Base-by-base conservation (phyloP, 2,113 vertebrate genomes). In the Pungitius pungitius region DNA sequence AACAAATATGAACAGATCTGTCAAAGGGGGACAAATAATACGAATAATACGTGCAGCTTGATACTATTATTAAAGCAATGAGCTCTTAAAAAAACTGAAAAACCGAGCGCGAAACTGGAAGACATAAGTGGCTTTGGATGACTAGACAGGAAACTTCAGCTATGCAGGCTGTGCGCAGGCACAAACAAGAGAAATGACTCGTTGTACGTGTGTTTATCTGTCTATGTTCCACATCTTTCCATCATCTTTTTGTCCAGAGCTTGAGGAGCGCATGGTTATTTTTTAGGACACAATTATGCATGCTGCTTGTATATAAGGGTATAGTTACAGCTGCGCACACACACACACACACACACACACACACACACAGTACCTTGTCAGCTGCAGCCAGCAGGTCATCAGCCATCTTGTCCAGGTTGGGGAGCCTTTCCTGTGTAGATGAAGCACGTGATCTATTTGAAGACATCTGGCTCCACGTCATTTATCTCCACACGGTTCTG, bases 401-500 rank as follows among this genome's bases (percentile, higher is more conserved):
- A 15, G 97, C 97, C 97, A 99, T 98, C 89, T 97, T 98, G 92
- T 97, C 96, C 55, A 99, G 95, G 91, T 97, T 97, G 45, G 96
- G 95, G 39, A n/a, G 96, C 95, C 88, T 96, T 96, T 57, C 96
- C 96, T 37, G 97, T 97, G 91, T 96, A 97, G 83, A 99, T 97
- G 90, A 97, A 98, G 87, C 95, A 95, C 95, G 96, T 98, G 96
- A 96, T 97, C 85, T 97, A 97, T 93, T 97, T 98, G 86, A 99
- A 97, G 81, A 99, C 96, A 93, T 98, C 97, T 77, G 97, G 96
- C 86, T 96, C 95, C 92, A 96, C 94, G 49, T 98, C 96, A 58
- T 97, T 97, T 89, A 97, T 99, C 93, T 97, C 97, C 64, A 96
- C 96, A 17, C 95, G 94, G 87, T 95, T 98, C 96, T 98, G 89